Base-by-base conservation (phyloP, 2,797 vertebrate genomes). In the Myiotriccus ornatus region DNA sequence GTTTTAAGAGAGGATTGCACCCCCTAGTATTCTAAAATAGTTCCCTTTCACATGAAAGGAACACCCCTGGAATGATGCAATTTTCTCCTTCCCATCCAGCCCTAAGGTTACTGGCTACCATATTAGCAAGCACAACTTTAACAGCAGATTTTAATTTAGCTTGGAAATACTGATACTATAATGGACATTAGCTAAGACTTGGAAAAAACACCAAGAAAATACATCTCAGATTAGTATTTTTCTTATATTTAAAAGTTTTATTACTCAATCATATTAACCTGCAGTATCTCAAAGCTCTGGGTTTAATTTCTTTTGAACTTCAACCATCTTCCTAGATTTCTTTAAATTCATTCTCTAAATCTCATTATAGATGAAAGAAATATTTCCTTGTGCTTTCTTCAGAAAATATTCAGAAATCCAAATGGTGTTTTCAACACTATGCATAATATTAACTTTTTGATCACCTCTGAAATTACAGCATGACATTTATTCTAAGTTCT, bases 361-460 rank as follows among this genome's bases (percentile, higher is more conserved):
- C 55, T 94, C 37, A 89, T 92, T 95, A 84, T 6, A 95, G 84
- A 96, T 94, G 59, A 96, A 95, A 97, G 76, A 90, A 96, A 71
- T 76, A 88, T 53, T 73, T 87, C 35, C 39, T 44, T 74, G 35
- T 50, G 34, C 56, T 89, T 88, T 90, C 62, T 94, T 87, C 39
- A 62, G 50, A 84, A 14, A 69, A 32, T 81, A 89, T 90, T 87
- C 46, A 90, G 68, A 77, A 95, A 95, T 74, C 16, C 28, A 90
- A 92, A 76, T 39, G 28, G 21, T 91, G 10, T 84, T 96, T 94
- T 90, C 7, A 32, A 28, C 14, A 80, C 67, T 81, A 41, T 59
- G 21, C 35, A 81, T 83, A 86, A 84, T 73, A 90, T 62, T 87
- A 90, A 78, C 43, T 74, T 95, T 95, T 76, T 91, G 20, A 92